Percentiles rank a stretch among this genome's conserved stretches.
These are phyloP conservation scores for Pyrochroa serraticornis DNA, from an alignment of 2,888 invertebrate genomes.

Conservation along the genomic window DNA sequence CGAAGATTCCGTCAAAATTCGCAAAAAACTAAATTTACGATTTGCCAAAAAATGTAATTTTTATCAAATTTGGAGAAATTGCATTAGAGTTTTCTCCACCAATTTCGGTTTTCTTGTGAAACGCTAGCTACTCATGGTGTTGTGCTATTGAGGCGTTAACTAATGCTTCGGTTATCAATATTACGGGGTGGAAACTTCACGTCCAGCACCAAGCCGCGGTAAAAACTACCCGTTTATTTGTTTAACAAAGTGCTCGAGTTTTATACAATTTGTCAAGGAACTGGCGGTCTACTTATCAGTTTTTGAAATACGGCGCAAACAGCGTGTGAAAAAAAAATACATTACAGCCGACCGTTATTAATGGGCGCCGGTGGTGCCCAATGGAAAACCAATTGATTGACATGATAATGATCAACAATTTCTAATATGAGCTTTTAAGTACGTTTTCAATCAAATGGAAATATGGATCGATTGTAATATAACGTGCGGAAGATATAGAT, in stretches of 20 bases:
- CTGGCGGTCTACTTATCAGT: conserved; percentile 20
- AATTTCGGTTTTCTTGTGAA: no score
- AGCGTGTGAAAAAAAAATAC: conserved; percentile 19
- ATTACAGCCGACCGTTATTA: conserved; percentile 28
- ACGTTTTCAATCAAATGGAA: conserved; percentile 33
- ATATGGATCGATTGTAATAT: conserved; percentile 31
- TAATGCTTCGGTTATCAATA: no score
- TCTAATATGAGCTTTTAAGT: conserved; percentile 34
- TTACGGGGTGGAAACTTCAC: no score
- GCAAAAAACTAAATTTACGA: no score
- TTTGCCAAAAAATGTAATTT: no score
- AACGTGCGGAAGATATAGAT: conserved; percentile 30
- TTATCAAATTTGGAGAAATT: no score
- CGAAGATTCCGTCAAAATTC: no score
- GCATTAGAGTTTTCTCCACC: no score
- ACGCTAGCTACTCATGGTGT: no score
- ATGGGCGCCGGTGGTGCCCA: conserved; percentile 25
- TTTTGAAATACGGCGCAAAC: conserved; percentile 27
- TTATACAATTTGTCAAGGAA: conserved; percentile 25
- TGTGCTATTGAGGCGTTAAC: no score
- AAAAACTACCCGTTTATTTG: conserved; percentile 9
- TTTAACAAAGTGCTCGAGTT: conserved; percentile 12
- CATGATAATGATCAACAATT: conserved; percentile 34
- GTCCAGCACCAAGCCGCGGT: no score
- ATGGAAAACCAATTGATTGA: conserved; percentile 33